Evolutionary conservation across 2,888 invertebrate species (phyloP).

Genomic region (Hymenopus coronatus): DNA sequence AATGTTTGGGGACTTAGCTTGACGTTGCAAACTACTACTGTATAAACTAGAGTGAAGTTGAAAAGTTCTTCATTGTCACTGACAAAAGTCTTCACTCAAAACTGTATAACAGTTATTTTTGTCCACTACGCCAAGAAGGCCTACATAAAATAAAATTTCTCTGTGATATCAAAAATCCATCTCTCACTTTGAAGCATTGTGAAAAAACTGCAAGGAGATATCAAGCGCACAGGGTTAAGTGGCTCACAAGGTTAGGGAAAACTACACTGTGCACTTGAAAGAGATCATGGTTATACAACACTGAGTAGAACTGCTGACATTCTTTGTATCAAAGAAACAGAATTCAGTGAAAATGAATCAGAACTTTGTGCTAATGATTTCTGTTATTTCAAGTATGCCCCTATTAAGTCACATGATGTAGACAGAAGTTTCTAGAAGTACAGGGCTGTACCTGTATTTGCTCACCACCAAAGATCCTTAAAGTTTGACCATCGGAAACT

Average conservation of each 20-base stretch:
- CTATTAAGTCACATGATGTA: constrained; percentile 4
- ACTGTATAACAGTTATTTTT: neutral
- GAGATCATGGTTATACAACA: neutral
- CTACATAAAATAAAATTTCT: constrained; percentile 8
- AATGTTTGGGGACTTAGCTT: constrained; percentile 42
- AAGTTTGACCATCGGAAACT: neutral
- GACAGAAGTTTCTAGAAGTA: constrained; percentile 16
- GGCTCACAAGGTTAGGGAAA: neutral
- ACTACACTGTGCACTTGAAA: neutral
- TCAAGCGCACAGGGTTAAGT: neutral
- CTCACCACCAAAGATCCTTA: neutral
- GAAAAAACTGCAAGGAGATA: neutral
- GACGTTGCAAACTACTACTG: constrained; percentile 38
- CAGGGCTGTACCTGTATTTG: neutral
- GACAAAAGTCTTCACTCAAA: neutral
- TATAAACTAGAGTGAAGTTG: constrained; percentile 24
- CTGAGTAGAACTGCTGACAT: constrained; percentile 3
- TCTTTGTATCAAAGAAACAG: neutral
- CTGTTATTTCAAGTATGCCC: constrained; percentile 34
- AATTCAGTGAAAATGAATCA: neutral
- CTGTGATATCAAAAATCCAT: neutral
- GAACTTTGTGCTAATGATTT: neutral
- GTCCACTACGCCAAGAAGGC: neutral
- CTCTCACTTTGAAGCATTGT: neutral
- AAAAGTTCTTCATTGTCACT: neutral